A percentile compares a stretch with the other conserved stretches of the same genome.
phyloP scores from a whole-genome alignment of 2,888 invertebrate species.

The Hirtodrosophila histrioides region DNA sequence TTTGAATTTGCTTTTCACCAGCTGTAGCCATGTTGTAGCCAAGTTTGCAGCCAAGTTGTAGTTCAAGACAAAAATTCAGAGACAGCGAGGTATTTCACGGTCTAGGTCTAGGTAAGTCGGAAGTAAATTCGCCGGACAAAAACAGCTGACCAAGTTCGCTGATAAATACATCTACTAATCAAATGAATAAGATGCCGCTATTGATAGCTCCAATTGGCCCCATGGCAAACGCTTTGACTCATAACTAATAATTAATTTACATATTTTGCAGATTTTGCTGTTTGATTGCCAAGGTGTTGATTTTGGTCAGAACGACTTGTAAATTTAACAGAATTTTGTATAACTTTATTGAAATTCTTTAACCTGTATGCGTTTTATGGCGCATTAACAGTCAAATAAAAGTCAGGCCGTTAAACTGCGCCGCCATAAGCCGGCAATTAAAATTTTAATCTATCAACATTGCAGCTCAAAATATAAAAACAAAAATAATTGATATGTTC shows the following conservation, averaged over 20 bases:
- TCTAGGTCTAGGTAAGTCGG: constrained; percentile 71
- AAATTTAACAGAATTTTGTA: constrained; percentile 5
- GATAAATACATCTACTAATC: constrained; percentile 53
- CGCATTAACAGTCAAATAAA: constrained; percentile 1
- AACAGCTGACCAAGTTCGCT: constrained; percentile 64
- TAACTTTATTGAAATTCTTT: constrained; percentile 4
- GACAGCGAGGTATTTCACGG: constrained; percentile 51
- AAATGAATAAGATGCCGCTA: constrained; percentile 34
- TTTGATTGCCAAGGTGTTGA: constrained; percentile 44
- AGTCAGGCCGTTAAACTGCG: constrained; percentile 31
- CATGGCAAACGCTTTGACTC: constrained; percentile 49
- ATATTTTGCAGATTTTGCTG: constrained; percentile 9
- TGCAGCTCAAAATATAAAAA: constrained; percentile 3
- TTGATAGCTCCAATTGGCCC: constrained; percentile 60
- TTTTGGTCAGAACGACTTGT: constrained; percentile 19
- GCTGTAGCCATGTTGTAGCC: not conserved
- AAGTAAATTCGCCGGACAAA: constrained; percentile 53
- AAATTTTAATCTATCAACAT: constrained; percentile 3
- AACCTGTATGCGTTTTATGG: no score
- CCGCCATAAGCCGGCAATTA: constrained; percentile 15
- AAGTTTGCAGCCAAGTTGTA: no score
- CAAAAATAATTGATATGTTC: not conserved
- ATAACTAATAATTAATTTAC: constrained; percentile 30
- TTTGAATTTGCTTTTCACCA: not conserved
- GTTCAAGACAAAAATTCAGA: not conserved